Conservation (phyloP, 2,888 invertebrate genomes). For the Bedellia somnulentella region DNA sequence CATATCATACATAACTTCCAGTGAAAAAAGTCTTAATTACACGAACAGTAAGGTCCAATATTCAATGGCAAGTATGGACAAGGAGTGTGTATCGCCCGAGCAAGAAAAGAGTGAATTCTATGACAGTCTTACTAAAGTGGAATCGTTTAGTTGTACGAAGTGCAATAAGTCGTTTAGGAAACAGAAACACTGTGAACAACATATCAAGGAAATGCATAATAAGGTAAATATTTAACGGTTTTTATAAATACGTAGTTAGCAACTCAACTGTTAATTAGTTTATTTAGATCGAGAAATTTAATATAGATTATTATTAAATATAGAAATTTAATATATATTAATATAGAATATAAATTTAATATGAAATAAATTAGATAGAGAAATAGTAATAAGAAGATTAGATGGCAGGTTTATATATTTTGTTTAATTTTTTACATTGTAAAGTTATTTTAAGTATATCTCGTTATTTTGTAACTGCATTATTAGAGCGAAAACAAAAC, state of each 20-base stretch:
- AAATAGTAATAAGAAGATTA: background rate
- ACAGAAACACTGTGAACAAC: constrained; percentile 65
- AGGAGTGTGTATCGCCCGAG: constrained; percentile 19
- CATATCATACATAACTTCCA: constrained; percentile 31
- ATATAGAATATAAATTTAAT: too few species aligned
- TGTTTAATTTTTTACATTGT: too few species aligned
- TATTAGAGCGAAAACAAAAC: too few species aligned
- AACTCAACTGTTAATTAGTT: too few species aligned
- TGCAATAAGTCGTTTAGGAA: constrained; percentile 63
- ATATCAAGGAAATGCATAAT: constrained; percentile 60
- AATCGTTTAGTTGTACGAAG: constrained; percentile 34
- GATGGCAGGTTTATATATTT: background rate
- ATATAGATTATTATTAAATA: background rate
- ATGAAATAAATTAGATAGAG: too few species aligned
- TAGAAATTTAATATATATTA: too few species aligned
- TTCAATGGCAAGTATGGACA: constrained; percentile 36
- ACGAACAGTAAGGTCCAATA: constrained; percentile 35
- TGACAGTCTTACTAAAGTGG: constrained; percentile 30
- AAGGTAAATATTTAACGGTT: constrained; percentile 18
- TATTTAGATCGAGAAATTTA: too few species aligned
- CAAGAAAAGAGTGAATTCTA: constrained; percentile 35
- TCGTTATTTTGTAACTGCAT: too few species aligned
- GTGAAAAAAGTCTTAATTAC: constrained; percentile 33
- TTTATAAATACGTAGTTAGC: background rate
- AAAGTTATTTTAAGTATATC: too few species aligned